Base-by-base conservation (phyloP, 2,888 invertebrate species). In the Drosophila siamana region DNA sequence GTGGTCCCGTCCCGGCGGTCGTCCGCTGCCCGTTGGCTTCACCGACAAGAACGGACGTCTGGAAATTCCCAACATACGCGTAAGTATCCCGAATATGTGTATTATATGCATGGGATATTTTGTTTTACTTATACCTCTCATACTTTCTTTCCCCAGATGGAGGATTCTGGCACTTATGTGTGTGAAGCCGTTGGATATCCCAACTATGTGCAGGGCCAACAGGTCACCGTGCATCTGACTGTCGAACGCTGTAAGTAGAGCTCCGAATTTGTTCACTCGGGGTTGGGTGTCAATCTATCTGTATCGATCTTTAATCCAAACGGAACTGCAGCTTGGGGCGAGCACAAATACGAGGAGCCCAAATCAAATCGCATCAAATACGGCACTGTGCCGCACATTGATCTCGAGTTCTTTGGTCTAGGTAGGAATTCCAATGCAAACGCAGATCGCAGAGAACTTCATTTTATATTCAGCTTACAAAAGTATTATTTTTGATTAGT, bases 51-150 rank as follows among this genome's bases (percentile, higher is more conserved):
- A 94, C 56, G 98, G 98, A 57, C 95, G 98, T 56, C 93, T 98
- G 66, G 97, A 97, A 93, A 96, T 98, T 91, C 96, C 95, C 5
- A 95, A 95, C 89, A 96, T 98, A 65, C 94, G 95, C 84, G 95
- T 95, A 90, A 93, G 85, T 82, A 7, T n/a, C n/a, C n/a, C n/a
- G n/a, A n/a, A n/a, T n/a, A n/a, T n/a, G n/a, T n/a, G n/a, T n/a
- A n/a, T n/a, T n/a, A n/a, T n/a, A n/a, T n/a, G n/a, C n/a, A n/a
- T n/a, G n/a, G n/a, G n/a, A n/a, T n/a, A n/a, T n/a, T n/a, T n/a
- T n/a, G n/a, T n/a, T n/a, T n/a, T n/a, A n/a, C n/a, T n/a, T n/a
- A n/a, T n/a, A n/a, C n/a, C n/a, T n/a, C n/a, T n/a, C n/a, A n/a
- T n/a, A n/a, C n/a, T n/a, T n/a, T n/a, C n/a, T n/a, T n/a, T n/a